Evolutionary conservation across 2,888 invertebrate genomes (phyloP), one percentile per base, ranked within the genome.

Genomic region (Pollenia amentaria): DNA sequence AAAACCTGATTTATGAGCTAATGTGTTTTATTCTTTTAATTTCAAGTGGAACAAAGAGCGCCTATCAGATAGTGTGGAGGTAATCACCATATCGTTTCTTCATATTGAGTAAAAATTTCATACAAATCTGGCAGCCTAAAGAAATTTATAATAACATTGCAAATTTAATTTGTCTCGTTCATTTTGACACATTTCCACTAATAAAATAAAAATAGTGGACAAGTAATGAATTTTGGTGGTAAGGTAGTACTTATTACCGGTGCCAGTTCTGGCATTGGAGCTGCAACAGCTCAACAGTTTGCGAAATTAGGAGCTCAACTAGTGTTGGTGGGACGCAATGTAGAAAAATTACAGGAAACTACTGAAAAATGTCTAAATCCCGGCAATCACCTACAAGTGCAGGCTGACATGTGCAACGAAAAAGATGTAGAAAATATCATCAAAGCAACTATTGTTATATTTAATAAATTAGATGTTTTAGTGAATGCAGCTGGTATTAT

Each of bases 401-500:
- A 94, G 14, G 97, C 95, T 0, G 97, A 97, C 90, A 93, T 97
- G 88, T 96, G 95, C 1, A 96, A 95, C 88, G 97, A 97, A 91
- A 92, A 91, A 0, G 97, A 97, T 88, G 95, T 96, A 0, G 95
- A 96, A 90, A 95, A 94, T 3, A 95, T 97, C 75, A 93, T 98
- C 0, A 95, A 96, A 29, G 94, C 95, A 29, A 97, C 97, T 0
- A 92, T 98, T 8, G 94, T 95, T 44, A 95, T 96, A 89, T 97
- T 95, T 91, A 96, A 96, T 0, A 95, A 95, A 91, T 93, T 98
- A 8, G 97, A 98, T 93, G 95, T 98, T 9, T 92, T 98, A 73
- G 95, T 98, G 0, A 98, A 99, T 93, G 98, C 97, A 93, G 98
- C 98, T 16, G 99, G 99, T 1, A 95, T 97, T 51, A 93, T 98